These are phyloP conservation scores for Centruroides vittatus DNA, from an alignment of 1,140 invertebrate species.

Conservation along the genomic window DNA sequence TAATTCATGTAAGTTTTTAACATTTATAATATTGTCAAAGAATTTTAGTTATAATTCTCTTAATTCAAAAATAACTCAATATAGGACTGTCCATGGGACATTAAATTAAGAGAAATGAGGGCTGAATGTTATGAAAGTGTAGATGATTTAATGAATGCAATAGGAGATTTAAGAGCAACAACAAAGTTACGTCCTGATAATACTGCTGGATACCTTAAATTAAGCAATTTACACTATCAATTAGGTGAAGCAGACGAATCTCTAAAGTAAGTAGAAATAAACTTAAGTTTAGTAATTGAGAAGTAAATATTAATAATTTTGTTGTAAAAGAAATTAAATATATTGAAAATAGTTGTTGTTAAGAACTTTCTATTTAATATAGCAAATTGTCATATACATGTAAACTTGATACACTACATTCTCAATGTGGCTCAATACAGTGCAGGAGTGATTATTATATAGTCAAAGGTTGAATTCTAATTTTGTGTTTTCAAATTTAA, in stretches of 20 bases:
- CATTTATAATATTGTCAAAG: background rate
- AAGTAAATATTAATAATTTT: too few relatives aligned
- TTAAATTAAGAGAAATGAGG: conserved; percentile 63
- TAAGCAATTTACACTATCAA: conserved; percentile 71
- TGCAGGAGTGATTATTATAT: too few relatives aligned
- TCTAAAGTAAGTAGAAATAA: conserved; percentile 46
- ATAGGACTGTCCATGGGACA: conserved; percentile 69
- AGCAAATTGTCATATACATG: too few relatives aligned
- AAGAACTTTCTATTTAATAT: too few relatives aligned
- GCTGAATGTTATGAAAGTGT: conserved; percentile 65
- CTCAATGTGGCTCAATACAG: too few relatives aligned
- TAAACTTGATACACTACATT: too few relatives aligned
- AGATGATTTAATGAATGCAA: conserved; percentile 71
- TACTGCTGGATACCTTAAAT: conserved; percentile 69
- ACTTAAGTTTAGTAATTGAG: too few relatives aligned
- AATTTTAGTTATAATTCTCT: background rate
- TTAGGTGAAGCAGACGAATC: conserved; percentile 83
- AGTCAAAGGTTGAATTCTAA: too few relatives aligned
- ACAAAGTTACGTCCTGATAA: conserved; percentile 85
- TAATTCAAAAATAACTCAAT: conserved; percentile 8
- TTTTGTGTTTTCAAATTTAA: too few relatives aligned
- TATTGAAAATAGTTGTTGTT: too few relatives aligned
- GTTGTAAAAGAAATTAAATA: too few relatives aligned
- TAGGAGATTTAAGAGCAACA: conserved; percentile 75
- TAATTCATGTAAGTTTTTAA: conserved; percentile 49